Conservation (phyloP, 92 coral and sea anemone species). For the Scolanthus callimorphus region DNA sequence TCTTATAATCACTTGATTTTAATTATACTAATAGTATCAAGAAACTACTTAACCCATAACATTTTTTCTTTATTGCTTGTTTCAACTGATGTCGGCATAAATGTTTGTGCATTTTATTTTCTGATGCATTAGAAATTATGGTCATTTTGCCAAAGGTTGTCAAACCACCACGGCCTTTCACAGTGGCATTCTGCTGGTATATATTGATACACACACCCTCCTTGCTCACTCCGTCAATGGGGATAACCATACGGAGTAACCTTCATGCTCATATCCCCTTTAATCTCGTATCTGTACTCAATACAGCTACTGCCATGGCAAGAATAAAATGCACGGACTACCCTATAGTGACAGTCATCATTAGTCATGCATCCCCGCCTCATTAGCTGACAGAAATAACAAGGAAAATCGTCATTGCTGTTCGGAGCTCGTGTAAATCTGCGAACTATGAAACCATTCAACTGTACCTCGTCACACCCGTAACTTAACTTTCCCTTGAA, state of each 20-base stretch:
- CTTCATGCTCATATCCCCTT: background rate
- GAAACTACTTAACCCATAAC: too few species aligned
- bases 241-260: background rate
- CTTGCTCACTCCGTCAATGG: too few species aligned
- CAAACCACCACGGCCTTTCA: too few species aligned
- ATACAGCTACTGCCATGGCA: background rate
- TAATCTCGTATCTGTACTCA: background rate
- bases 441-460: background rate
- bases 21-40: too few species aligned
- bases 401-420: background rate
- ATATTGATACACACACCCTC: too few species aligned
- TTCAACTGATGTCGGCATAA: too few species aligned
- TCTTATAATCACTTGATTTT: too few species aligned
- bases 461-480: background rate
- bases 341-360: background rate
- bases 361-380: background rate
- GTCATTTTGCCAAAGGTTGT: too few species aligned
- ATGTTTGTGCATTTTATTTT: too few species aligned
- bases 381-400: background rate
- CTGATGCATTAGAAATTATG: too few species aligned
- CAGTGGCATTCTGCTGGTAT: too few species aligned
- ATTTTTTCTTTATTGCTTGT: too few species aligned
- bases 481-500: background rate
- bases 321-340: background rate
- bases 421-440: background rate